Percentiles rank a stretch among this genome's conserved stretches.
phyloP scores from a whole-genome alignment of 2,888 invertebrate species.

The Pachymerium ferrugineum region DNA sequence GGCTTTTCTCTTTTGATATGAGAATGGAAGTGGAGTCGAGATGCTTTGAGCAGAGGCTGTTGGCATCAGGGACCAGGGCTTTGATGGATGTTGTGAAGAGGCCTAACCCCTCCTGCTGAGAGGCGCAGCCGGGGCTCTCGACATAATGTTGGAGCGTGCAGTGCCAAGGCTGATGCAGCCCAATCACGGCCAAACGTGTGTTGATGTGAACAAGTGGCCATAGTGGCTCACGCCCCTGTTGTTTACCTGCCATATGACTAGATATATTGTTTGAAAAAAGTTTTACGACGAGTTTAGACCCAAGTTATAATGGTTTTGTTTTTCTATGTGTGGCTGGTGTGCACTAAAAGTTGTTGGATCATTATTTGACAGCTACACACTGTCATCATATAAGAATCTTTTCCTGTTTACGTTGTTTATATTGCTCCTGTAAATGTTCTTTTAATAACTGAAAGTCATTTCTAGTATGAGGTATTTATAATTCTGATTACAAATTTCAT shows the following conservation, averaged over 20 bases:
- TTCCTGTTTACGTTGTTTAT: too few species aligned
- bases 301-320: too few species aligned
- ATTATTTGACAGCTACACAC: too few species aligned
- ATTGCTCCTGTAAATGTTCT: too few species aligned
- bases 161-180: neutral
- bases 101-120: conserved; percentile 1
- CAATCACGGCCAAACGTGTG: neutral
- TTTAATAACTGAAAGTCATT: too few species aligned
- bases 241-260: neutral
- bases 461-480: too few species aligned
- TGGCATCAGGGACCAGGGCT: neutral
- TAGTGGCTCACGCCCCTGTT: neutral
- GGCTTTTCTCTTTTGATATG: neutral
- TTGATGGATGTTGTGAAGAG: conserved; percentile 8
- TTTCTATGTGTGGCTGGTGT: too few species aligned
- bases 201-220: conserved; percentile 2
- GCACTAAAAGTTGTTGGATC: too few species aligned
- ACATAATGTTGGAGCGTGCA: neutral
- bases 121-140: neutral
- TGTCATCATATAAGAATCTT: too few species aligned
- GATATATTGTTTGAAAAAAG: neutral
- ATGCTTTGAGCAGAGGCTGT: neutral
- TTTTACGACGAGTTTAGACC: too few species aligned
- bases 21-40: neutral
- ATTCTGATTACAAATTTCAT: too few species aligned